phyloP scores from a whole-genome alignment of 2,113 vertebrate genomes.

The Myodes glareolus region DNA sequence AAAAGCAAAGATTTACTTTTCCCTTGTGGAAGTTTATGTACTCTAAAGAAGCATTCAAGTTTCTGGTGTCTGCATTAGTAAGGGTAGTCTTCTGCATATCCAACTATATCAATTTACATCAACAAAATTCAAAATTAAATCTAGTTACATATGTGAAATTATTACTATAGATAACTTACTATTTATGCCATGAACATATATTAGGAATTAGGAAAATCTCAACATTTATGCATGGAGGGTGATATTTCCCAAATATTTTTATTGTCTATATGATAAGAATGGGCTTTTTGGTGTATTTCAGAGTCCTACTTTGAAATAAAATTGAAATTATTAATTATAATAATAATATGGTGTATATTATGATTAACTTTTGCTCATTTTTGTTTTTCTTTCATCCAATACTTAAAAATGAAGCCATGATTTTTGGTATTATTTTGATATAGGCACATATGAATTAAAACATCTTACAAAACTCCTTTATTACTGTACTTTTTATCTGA shows the following conservation, averaged over 20 bases:
- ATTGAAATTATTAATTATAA: not conserved
- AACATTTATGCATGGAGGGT: fast-evolving
- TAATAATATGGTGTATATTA: not conserved
- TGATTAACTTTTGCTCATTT: slow-evolving; percentile 2
- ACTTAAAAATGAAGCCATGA: not conserved
- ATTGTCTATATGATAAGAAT: not conserved
- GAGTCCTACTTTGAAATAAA: not conserved
- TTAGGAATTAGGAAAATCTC: not conserved
- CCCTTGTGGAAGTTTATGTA: not conserved
- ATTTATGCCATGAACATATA: not conserved
- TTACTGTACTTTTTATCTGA: slow-evolving; percentile 1
- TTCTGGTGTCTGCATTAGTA: not conserved
- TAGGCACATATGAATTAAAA: not conserved
- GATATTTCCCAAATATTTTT: not conserved
- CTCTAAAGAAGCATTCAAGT: slow-evolving; percentile 27
- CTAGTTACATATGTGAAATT: slow-evolving; percentile 1
- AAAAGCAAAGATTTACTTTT: slow-evolving; percentile 48
- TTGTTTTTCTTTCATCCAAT: not conserved
- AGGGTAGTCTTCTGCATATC: not conserved
- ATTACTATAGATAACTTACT: slow-evolving; percentile 2
- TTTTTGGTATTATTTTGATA: not conserved
- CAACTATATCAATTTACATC: not conserved
- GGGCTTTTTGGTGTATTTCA: not conserved
- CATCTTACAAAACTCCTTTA: not conserved
- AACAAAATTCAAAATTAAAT: not conserved